These are phyloP conservation scores for Podarcis siculus DNA, from an alignment of 2,797 vertebrate species.

Conservation along the genomic window DNA sequence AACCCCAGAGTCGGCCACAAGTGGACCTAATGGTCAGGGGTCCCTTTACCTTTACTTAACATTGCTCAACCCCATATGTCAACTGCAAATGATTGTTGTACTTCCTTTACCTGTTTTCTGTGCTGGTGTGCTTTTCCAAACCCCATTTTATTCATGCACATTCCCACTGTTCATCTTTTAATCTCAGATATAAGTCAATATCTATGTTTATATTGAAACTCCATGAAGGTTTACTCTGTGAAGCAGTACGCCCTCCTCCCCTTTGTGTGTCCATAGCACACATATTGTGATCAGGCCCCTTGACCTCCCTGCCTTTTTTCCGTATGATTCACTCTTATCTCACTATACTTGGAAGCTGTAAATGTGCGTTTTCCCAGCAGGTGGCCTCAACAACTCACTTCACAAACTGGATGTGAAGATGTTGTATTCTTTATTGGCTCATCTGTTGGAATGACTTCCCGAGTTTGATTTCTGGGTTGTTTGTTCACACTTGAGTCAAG, in stretches of 20 bases:
- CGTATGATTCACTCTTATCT: background rate
- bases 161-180: too few relatives aligned
- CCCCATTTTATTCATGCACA: too few relatives aligned
- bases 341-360: background rate
- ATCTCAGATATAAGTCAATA: too few relatives aligned
- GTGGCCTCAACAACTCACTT: background rate
- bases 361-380: background rate
- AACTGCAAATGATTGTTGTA: too few relatives aligned
- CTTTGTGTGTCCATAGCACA: background rate
- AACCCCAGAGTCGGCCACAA: too few relatives aligned
- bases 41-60: too few relatives aligned
- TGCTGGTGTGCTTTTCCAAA: too few relatives aligned
- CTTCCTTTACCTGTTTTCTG: too few relatives aligned
- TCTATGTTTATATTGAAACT: too few relatives aligned
- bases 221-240: too few relatives aligned
- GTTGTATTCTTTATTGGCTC: background rate
- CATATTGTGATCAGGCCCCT: background rate
- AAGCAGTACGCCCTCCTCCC: background rate
- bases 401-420: background rate
- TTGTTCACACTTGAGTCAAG: conserved; percentile 1
- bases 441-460: background rate
- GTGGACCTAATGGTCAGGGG: too few relatives aligned
- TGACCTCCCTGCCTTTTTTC: background rate
- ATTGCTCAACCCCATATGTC: too few relatives aligned
- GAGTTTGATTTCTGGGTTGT: background rate